A percentile compares a stretch with the other conserved stretches of the same genome.
Conservation (phyloP, 2,888 invertebrate genomes). For the Artemia sinica region DNA sequence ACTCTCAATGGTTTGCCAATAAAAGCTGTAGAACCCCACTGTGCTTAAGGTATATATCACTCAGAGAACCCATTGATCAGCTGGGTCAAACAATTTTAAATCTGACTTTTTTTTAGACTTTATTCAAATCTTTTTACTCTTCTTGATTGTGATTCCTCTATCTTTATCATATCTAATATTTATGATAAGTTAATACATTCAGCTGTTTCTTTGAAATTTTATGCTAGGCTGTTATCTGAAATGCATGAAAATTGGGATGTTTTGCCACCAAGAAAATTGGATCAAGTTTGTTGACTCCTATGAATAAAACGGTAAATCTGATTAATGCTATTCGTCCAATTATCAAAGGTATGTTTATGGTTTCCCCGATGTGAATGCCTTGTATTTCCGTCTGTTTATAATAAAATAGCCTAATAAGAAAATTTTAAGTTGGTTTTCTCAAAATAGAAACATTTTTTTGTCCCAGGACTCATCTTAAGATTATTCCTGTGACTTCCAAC, state of each 20-base stretch:
- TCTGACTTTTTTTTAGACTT: background rate
- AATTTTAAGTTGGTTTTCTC: no score
- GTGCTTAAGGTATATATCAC: conserved; percentile 4
- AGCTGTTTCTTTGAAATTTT: background rate
- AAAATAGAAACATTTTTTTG: no score
- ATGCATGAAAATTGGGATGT: background rate
- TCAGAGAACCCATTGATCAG: background rate
- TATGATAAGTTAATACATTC: conserved; percentile 1
- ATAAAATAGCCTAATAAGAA: no score
- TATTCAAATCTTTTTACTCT: background rate
- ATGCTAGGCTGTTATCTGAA: background rate
- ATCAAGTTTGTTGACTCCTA: background rate
- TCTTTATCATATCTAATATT: background rate
- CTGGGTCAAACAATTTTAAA: background rate
- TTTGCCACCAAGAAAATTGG: conserved; percentile 12
- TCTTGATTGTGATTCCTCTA: background rate
- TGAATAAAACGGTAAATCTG: no score
- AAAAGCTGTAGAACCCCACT: background rate
- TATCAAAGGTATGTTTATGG: no score
- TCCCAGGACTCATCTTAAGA: no score
- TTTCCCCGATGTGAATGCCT: no score
- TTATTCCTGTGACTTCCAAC: no score
- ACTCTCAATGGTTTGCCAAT: background rate
- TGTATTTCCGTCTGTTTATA: no score
- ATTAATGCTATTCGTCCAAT: no score